These are phyloP conservation scores for Sebastes hubbsi DNA, from an alignment of 2,797 vertebrate genomes.

Conservation along the genomic window DNA sequence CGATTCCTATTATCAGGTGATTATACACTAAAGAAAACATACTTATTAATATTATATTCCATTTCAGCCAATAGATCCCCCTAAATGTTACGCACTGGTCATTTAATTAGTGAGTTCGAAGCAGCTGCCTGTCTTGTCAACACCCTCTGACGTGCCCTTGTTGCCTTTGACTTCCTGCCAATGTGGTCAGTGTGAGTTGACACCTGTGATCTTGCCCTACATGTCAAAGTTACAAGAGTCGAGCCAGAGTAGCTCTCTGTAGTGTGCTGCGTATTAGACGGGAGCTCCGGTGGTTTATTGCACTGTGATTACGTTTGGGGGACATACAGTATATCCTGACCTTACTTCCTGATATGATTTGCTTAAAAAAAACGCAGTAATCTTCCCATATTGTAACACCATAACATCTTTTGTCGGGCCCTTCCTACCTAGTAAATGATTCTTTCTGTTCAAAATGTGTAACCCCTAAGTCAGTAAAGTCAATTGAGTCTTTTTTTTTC, in stretches of 20 bases:
- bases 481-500: not conserved
- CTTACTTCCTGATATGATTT: not conserved
- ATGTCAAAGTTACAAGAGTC: not conserved
- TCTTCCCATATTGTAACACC: not conserved
- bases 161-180: not conserved
- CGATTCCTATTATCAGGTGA: too few species aligned
- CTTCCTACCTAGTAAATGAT: not conserved
- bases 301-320: not conserved
- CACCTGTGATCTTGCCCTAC: not conserved
- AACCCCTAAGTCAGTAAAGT: not conserved
- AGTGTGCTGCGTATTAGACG: not conserved
- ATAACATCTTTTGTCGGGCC: not conserved
- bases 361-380: not conserved
- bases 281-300: not conserved
- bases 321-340: not conserved
- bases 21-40: too few species aligned
- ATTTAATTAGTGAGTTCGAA: not conserved
- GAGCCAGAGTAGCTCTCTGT: not conserved
- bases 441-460: not conserved
- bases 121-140: not conserved
- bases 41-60: too few species aligned
- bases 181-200: not conserved
- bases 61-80: too few species aligned
- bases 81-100: too few species aligned
- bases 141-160: not conserved